These are phyloP conservation scores for Podilymbus podiceps DNA, from an alignment of 2,113 vertebrate species.

Conservation along the genomic window DNA sequence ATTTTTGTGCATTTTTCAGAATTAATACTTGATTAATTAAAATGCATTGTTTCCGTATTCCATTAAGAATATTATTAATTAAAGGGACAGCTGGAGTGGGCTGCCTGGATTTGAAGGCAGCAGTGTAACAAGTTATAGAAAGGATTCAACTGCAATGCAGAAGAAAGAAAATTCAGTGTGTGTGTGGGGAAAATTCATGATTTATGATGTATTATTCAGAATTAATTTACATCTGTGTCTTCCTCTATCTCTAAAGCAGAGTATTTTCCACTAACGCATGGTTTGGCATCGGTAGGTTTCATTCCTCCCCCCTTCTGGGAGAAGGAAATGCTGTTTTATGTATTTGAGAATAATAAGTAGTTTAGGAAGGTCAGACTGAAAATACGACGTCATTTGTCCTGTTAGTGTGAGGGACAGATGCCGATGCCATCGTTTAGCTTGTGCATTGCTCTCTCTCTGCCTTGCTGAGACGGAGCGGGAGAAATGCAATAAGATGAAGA, in stretches of 20 bases:
- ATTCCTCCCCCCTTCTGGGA: rapidly evolving
- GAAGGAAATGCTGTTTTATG: not conserved
- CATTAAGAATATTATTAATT: not conserved
- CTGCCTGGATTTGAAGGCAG: not conserved
- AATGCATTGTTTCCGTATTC: not conserved
- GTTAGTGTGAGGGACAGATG: not conserved
- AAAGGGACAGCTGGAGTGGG: not conserved
- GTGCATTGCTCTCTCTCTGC: not conserved
- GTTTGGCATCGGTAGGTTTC: not conserved
- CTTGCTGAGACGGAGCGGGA: not conserved
- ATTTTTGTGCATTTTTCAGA: not conserved
- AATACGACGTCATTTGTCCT: not conserved
- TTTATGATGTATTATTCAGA: not conserved
- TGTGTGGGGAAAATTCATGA: not conserved
- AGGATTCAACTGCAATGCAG: slow-evolving; percentile 1
- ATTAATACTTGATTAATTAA: not conserved
- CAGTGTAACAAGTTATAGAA: not conserved
- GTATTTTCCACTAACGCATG: not conserved
- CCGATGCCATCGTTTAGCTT: not conserved
- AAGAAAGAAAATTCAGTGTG: not conserved
- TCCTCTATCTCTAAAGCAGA: not conserved
- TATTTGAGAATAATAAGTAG: not conserved
- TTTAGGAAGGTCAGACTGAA: not conserved
- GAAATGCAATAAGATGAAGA: not conserved
- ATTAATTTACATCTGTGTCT: not conserved